A percentile compares a stretch with the other conserved stretches of the same genome.
Evolutionary conservation across 1,140 invertebrate species (phyloP).

Genomic region (Hyphantria cunea): DNA sequence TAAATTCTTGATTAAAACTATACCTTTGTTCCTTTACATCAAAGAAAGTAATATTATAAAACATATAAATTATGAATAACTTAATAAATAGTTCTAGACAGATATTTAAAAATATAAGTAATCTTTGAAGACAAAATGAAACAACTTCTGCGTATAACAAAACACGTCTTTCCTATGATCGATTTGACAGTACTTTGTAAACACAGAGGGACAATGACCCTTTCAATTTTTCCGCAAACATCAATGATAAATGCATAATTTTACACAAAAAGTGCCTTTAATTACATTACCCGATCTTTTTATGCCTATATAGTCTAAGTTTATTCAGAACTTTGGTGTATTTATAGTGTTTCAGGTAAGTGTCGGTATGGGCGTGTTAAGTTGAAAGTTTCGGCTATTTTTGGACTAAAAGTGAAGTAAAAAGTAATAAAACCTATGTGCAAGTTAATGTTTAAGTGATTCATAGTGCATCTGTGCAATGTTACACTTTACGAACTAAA

Average conservation of each 20-base stretch:
- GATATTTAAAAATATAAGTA: no score
- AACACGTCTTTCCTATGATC: slow-evolving; percentile 29
- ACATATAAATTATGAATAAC: no score
- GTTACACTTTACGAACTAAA: background rate
- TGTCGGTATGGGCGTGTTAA: background rate
- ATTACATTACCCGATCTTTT: slow-evolving; percentile 1
- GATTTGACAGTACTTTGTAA: slow-evolving; percentile 64
- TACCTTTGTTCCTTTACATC: no score
- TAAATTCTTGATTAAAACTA: no score
- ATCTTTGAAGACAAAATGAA: no score
- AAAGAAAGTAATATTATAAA: no score
- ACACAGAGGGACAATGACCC: slow-evolving; percentile 66
- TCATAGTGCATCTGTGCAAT: background rate
- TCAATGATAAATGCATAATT: slow-evolving; percentile 36
- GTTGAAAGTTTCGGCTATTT: slow-evolving; percentile 2
- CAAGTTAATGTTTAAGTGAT: slow-evolving; percentile 7
- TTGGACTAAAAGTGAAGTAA: slow-evolving; percentile 9
- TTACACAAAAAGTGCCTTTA: slow-evolving; percentile 54
- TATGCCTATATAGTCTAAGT: background rate
- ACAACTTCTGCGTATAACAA: slow-evolving; percentile 1
- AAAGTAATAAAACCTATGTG: background rate
- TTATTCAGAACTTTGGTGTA: background rate
- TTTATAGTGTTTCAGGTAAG: background rate
- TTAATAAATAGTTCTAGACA: no score
- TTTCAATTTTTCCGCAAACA: slow-evolving; percentile 40